Evolutionary conservation across 2,888 invertebrate species (phyloP).

Genomic region (Biston betularia): DNA sequence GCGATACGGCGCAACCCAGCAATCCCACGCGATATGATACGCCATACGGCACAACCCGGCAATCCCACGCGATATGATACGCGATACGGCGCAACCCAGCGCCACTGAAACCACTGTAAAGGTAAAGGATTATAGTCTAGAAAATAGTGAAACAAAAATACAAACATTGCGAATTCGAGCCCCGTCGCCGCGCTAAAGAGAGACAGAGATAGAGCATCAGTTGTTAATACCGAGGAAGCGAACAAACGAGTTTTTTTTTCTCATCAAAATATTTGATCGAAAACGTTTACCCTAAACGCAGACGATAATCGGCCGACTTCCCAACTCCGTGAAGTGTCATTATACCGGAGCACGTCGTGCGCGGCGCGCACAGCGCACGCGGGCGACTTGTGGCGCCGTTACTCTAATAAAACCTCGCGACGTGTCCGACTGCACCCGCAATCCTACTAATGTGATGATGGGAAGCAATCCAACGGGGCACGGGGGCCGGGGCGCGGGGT

Average conservation of each 20-base stretch:
- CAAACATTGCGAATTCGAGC: no score
- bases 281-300: constrained; percentile 4
- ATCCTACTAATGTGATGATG: constrained; percentile 27
- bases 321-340: constrained; percentile 9
- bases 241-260: neutral
- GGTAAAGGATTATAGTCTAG: no score
- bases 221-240: neutral
- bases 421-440: constrained; percentile 34
- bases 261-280: neutral
- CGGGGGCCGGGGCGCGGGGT: constrained; percentile 33
- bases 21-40: no score
- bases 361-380: constrained; percentile 4
- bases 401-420: constrained; percentile 47
- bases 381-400: constrained; percentile 24
- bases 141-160: no score
- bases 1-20: no score
- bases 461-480: constrained; percentile 52
- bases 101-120: no score
- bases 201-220: neutral
- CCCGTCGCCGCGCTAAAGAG: neutral
- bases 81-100: no score
- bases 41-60: no score
- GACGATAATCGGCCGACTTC: neutral
- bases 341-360: neutral
- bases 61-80: no score